Percentiles rank a stretch among this genome's conserved stretches.
These are phyloP conservation scores for Ptycholaimellus sp. DNA, from an alignment of 2,888 invertebrate genomes.

Conservation along the genomic window DNA sequence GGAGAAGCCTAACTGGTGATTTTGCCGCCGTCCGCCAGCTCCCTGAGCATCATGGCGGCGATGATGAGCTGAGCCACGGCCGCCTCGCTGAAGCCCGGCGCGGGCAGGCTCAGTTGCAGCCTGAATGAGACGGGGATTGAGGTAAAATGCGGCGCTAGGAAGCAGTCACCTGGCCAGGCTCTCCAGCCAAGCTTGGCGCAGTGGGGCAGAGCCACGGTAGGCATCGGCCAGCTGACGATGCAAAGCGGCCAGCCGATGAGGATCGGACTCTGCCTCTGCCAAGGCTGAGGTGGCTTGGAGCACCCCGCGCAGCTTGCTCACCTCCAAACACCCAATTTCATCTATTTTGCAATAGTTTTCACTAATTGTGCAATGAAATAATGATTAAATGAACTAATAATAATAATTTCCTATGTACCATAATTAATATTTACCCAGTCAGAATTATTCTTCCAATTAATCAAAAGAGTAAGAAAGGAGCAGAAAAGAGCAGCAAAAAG, in stretches of 20 bases:
- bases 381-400: too few relatives aligned
- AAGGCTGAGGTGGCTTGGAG: slow-evolving; percentile 78
- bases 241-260: slow-evolving; percentile 36
- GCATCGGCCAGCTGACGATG: slow-evolving; percentile 32
- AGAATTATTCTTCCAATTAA: background rate
- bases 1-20: too few relatives aligned
- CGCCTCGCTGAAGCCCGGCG: slow-evolving; percentile 68
- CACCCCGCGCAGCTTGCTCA: slow-evolving; percentile 76
- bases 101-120: too few relatives aligned
- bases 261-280: slow-evolving; percentile 65
- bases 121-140: too few relatives aligned
- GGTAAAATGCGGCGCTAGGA: too few relatives aligned
- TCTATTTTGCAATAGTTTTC: too few relatives aligned
- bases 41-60: slow-evolving; percentile 77
- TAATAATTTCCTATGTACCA: too few relatives aligned
- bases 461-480: background rate
- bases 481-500: too few relatives aligned
- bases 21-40: slow-evolving; percentile 45
- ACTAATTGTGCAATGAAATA: too few relatives aligned
- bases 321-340: slow-evolving; percentile 51
- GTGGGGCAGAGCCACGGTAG: slow-evolving; percentile 57
- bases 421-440: too few relatives aligned
- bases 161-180: slow-evolving; percentile 65
- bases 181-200: slow-evolving; percentile 56
- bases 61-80: slow-evolving; percentile 83